Evolutionary conservation across 2,113 vertebrate genomes (phyloP).

Genomic region (Octodon degus): DNA sequence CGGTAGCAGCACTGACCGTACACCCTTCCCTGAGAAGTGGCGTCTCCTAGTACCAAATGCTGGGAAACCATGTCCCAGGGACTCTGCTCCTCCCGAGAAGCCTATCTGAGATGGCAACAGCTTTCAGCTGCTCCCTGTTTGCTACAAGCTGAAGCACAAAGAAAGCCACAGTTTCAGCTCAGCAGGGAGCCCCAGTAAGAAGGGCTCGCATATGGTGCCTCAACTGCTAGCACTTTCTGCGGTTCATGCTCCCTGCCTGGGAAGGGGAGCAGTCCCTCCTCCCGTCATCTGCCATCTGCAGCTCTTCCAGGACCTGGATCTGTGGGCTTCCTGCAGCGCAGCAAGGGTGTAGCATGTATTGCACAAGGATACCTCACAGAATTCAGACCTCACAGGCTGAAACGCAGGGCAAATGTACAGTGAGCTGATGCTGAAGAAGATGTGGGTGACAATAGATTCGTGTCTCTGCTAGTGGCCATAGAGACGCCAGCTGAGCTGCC

Average conservation of each 20-base stretch:
- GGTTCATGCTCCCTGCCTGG: neutral
- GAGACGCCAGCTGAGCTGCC: too few species aligned
- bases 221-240: conserved; percentile 40
- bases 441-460: neutral
- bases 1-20: fast-evolving
- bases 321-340: neutral
- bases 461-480: neutral
- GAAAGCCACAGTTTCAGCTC: conserved; percentile 18
- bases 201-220: conserved; percentile 32
- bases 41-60: neutral
- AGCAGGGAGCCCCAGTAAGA: neutral
- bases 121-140: neutral
- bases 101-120: neutral
- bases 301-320: neutral
- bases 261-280: neutral
- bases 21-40: neutral
- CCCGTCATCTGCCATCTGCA: neutral
- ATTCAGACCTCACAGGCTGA: neutral
- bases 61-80: neutral
- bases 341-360: neutral
- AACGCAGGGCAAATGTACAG: neutral
- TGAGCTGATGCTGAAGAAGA: neutral
- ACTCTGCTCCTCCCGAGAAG: neutral
- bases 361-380: neutral
- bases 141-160: neutral